Percentiles rank a stretch among this genome's conserved stretches.
Conservation (phyloP, 1,140 invertebrate species). For the Pteromalus puparum region DNA sequence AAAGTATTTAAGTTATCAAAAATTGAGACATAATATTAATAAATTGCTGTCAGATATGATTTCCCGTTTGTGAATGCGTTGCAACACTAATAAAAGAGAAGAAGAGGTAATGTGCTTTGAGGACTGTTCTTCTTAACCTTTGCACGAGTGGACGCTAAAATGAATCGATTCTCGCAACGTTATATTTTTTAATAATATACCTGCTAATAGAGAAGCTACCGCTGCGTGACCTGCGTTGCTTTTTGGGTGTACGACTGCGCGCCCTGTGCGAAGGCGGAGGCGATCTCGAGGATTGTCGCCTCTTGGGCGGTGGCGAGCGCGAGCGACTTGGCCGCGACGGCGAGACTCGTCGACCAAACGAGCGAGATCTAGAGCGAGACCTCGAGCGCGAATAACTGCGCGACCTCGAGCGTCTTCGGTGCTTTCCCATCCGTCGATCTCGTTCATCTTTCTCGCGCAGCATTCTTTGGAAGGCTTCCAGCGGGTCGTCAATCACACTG, state of each 20-base stretch:
- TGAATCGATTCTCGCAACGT: too few species aligned
- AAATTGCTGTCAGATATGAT: too few species aligned
- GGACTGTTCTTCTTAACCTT: too few species aligned
- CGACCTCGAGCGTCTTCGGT: constrained; percentile 75
- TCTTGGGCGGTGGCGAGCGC: constrained; percentile 68
- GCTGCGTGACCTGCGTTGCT: constrained; percentile 71
- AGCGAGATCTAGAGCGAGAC: constrained; percentile 73
- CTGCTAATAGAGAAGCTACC: constrained; percentile 76
- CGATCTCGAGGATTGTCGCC: constrained; percentile 65
- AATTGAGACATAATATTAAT: too few species aligned
- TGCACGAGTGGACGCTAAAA: too few species aligned
- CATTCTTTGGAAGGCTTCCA: constrained; percentile 90
- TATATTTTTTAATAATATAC: too few species aligned
- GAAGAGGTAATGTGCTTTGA: too few species aligned
- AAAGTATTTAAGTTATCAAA: too few species aligned
- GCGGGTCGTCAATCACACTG: constrained; percentile 86
- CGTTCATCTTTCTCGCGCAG: constrained; percentile 88
- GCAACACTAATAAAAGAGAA: too few species aligned
- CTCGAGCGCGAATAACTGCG: constrained; percentile 76
- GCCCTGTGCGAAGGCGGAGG: constrained; percentile 66
- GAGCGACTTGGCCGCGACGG: constrained; percentile 64
- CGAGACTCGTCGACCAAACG: constrained; percentile 67
- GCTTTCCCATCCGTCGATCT: constrained; percentile 80
- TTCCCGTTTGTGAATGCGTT: too few species aligned
- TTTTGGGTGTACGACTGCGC: constrained; percentile 71